These are phyloP conservation scores for Xiphorhynchus erythropygius DNA, from an alignment of 2,797 vertebrate genomes.

Conservation along the genomic window DNA sequence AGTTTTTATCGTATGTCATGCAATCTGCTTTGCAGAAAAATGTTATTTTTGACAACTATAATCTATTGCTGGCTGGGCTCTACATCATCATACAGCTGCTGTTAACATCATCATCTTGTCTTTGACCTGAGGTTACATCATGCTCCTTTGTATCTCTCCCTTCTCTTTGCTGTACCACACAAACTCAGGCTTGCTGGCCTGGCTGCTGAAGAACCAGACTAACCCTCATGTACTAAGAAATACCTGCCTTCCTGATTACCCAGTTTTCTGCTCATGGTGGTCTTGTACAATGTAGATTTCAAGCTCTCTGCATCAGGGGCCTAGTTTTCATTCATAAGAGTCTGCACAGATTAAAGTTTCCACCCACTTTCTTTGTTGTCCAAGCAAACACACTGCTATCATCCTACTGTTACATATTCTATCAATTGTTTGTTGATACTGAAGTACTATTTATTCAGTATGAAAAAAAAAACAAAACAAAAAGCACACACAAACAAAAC, in stretches of 20 bases:
- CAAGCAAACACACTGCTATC: background rate
- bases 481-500: background rate
- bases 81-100: background rate
- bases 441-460: background rate
- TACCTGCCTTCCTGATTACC: background rate
- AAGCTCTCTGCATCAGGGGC: background rate
- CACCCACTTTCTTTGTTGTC: background rate
- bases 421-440: background rate
- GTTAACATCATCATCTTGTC: background rate
- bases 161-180: background rate
- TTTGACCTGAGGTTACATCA: background rate
- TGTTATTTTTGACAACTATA: background rate
- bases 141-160: background rate
- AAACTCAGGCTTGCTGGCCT: background rate
- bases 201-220: background rate
- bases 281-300: background rate
- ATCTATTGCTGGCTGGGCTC: background rate
- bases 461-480: background rate
- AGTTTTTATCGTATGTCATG: background rate
- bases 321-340: background rate
- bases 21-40: background rate
- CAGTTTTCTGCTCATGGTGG: background rate
- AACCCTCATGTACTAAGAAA: accelerated
- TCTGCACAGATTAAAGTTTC: background rate
- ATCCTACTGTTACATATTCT: background rate